Base-by-base conservation (phyloP, 1,140 invertebrate species). In the Caenorhabditis briggsae region DNA sequence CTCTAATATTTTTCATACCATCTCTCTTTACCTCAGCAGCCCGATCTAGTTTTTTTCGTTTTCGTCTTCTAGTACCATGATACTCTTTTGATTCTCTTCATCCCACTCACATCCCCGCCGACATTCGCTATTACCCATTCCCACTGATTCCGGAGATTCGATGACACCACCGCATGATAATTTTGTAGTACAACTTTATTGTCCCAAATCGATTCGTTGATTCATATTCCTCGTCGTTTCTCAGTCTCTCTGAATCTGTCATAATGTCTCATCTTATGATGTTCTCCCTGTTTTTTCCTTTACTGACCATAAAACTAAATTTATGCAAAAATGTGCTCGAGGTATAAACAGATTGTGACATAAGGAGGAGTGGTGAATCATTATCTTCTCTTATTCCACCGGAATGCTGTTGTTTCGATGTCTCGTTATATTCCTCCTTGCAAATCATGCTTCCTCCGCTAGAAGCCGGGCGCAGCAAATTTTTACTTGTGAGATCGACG, bases 321-420 rank as follows among this genome's bases (percentile, higher is more conserved):
- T 50, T 78, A 78, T 78, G 43, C 70, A 78, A 78, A n/a, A 78
- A 78, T 50, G 43, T 78, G 70, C n/a, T 61, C 59, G 23, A 5
- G 56, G 25, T 61, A 78, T 20, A 43, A 50, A n/a, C 70, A 33
- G 33, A 33, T 33, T 33, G 33, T 33, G 33, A 33, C 3, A 23
- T 23, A 46, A 23, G 5, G 11, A 43, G 11, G 41, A 41, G 5
- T 65, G 12, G 50, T 78, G 70, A 78, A 46, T 78, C 70, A 78
- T 53, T 78, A n/a, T 12, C 14, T 70, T 20, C 14, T 18, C 64
- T n/a, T 2, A 46, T 14, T 43, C 11, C 18, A 14, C 25, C 46
- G 14, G 9, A 11, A 7, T 14, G 7, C 20, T 53, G 46, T 50
- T 53, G n/a, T 25, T 8, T 33, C 14, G 16, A 14, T 2, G 46